Percentiles rank a stretch among this genome's conserved stretches.
These are phyloP conservation scores for Cygnus buccinator DNA, from an alignment of 2,113 vertebrate species.

Conservation along the genomic window DNA sequence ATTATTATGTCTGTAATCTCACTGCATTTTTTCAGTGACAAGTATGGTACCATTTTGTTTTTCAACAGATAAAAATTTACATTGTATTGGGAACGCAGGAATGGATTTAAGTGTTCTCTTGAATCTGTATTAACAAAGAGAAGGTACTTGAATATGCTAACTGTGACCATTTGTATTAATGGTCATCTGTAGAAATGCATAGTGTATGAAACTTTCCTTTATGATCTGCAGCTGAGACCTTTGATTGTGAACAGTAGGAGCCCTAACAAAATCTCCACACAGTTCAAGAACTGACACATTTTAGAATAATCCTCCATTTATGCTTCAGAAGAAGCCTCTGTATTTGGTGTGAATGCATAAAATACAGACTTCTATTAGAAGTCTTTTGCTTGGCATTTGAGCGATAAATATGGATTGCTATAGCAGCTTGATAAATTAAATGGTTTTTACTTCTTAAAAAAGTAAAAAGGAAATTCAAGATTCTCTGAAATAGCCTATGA, in stretches of 20 bases:
- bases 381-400: background rate
- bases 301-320: constrained; percentile 52
- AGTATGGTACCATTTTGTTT: background rate
- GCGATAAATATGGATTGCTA: background rate
- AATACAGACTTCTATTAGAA: background rate
- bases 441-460: constrained; percentile 1
- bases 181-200: constrained; percentile 20
- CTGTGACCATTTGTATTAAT: constrained; percentile 21
- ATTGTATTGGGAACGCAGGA: background rate
- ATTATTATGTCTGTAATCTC: background rate
- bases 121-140: background rate
- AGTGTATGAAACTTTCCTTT: constrained; percentile 20
- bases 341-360: constrained; percentile 37
- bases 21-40: background rate
- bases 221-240: constrained; percentile 62
- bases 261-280: constrained; percentile 36
- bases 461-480: background rate
- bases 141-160: constrained; percentile 11
- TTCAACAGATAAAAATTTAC: background rate
- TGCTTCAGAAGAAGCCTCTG: constrained; percentile 26
- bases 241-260: constrained; percentile 65
- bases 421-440: constrained; percentile 1
- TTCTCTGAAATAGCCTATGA: background rate
- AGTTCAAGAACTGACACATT: constrained; percentile 34
- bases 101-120: background rate